Evolutionary conservation across 2,888 invertebrate species (phyloP), one percentile per base, ranked within the genome.

Genomic region (Laothoe populi): DNA sequence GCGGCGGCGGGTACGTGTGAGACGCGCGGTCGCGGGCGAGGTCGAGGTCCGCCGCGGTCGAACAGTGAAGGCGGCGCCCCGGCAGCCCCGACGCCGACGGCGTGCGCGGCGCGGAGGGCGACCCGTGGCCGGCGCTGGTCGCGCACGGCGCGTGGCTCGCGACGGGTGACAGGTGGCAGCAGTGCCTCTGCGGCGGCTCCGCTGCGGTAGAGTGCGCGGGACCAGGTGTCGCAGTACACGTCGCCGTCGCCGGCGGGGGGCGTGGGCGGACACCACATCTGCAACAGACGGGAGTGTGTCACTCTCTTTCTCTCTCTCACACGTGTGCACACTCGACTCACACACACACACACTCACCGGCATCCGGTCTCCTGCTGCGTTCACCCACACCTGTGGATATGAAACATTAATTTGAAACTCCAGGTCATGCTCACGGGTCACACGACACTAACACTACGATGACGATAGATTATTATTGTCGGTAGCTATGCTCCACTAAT

Each of bases 251-350:
- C 97, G 83, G 96, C 96, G 11, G 99, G 99, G 64, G 99, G 99
- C 21, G 99, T 99, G 63, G 99, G 99, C 61, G 99, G 99, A 73
- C 97, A 96, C 99, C 99, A 99, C 94, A 98, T 95, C 98, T 99
- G 88, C 73, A 78, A 70, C 60, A 59, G 21, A 61, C 16, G n/a
- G 19, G 19, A 10, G 19, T 11, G 31, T 13, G 53, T n/a, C n/a
- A n/a, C n/a, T n/a, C n/a, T n/a, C n/a, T n/a, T n/a, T n/a, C n/a
- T n/a, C n/a, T n/a, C n/a, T n/a, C n/a, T n/a, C n/a, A n/a, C n/a
- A n/a, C 45, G 62, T 8, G 23, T 7, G 4, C 10, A 11, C 31
- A n/a, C 23, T 38, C 19, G 8, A 5, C 8, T 4, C 11, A 3
- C 11, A 95, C 96, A 96, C 94, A 97, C 97, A 4, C 11, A 3